These are phyloP conservation scores for Hypanus sabinus DNA, from an alignment of 2,113 vertebrate genomes.

Conservation along the genomic window DNA sequence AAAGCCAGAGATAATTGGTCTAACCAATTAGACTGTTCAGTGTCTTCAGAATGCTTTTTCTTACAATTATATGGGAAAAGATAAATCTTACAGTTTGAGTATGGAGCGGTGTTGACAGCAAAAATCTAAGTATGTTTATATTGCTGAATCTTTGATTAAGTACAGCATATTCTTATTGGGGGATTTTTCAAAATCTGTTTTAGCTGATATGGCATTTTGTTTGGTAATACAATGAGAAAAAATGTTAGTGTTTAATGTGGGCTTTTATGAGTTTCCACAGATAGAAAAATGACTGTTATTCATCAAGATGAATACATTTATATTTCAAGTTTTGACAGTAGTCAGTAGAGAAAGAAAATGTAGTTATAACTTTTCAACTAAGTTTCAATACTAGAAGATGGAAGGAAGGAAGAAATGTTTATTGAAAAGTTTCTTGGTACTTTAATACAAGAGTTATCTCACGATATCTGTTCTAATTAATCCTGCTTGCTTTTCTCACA, in stretches of 20 bases:
- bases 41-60: background rate
- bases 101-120: background rate
- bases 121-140: background rate
- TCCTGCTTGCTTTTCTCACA: background rate
- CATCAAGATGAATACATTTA: constrained; percentile 1
- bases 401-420: background rate
- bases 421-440: background rate
- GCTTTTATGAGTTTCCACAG: background rate
- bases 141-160: background rate
- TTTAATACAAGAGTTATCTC: background rate
- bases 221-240: constrained; percentile 2
- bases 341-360: background rate
- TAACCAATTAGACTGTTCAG: background rate
- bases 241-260: background rate
- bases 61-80: background rate
- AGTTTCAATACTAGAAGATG: background rate
- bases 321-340: background rate
- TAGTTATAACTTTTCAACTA: background rate
- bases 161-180: background rate
- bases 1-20: background rate
- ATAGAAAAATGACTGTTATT: background rate
- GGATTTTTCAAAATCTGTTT: background rate
- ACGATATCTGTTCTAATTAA: background rate
- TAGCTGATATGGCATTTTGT: constrained; percentile 12
- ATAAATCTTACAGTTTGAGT: background rate